phyloP scores from a whole-genome alignment of 2,888 invertebrate species.

The Spatulosminthurus flaviceps region DNA sequence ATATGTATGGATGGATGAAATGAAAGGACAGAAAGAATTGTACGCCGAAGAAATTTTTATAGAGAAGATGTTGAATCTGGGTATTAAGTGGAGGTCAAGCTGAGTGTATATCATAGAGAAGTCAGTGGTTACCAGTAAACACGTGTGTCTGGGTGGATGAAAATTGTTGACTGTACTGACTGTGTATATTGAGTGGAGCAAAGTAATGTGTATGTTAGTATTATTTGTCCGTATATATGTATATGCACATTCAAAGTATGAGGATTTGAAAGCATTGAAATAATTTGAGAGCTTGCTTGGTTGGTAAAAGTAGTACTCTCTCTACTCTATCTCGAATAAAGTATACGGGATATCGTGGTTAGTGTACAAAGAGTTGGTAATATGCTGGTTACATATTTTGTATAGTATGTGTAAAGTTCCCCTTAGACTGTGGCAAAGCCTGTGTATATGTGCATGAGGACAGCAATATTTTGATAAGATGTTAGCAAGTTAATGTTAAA shows the following conservation, averaged over 20 bases:
- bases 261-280: background rate
- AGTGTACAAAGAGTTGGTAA: background rate
- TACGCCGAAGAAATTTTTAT: background rate
- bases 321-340: background rate
- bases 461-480: slow-evolving; percentile 6
- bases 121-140: slow-evolving; percentile 23
- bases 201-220: background rate
- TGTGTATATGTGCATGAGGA: background rate
- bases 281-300: slow-evolving; percentile 1
- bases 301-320: background rate
- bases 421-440: background rate
- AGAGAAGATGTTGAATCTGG: slow-evolving; percentile 29
- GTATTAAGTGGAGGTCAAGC: slow-evolving; percentile 29
- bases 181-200: background rate
- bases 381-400: background rate
- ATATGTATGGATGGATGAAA: too few relatives aligned
- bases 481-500: slow-evolving; percentile 27
- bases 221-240: too few relatives aligned
- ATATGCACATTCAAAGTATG: background rate
- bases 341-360: background rate
- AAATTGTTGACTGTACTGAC: background rate
- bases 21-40: background rate
- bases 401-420: background rate
- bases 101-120: slow-evolving; percentile 20
- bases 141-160: slow-evolving; percentile 31